Evolutionary conservation across 1,140 invertebrate genomes (phyloP), one percentile per base, ranked within the genome.

Genomic region (Rhynchophorus ferrugineus): DNA sequence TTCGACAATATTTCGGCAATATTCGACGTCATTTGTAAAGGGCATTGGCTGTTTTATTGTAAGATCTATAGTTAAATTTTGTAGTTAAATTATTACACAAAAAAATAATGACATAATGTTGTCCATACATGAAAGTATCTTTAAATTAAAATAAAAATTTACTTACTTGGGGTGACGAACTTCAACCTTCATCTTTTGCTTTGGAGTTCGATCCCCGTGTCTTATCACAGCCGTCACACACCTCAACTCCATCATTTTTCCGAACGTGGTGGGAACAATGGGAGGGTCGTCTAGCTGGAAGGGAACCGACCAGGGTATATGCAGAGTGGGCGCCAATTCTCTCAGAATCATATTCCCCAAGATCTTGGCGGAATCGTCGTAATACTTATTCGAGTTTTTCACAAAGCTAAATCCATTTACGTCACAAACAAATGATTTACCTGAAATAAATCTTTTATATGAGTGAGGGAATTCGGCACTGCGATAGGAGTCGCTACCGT

Each of bases 151-250:
- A 18, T 14, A 7, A 35, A 5, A 45, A 35, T 7, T 34, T 22
- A 48, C 78, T 77, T 73, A 96, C 87, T 95, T 95, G 20, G 86
- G 90, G 81, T 99, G 93, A 49, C 94, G 81, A n/a, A 99, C 95
- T 80, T 98, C 95, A 61, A 99, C 94, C 74, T 99, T 99, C 95
- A 99, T 99, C 74, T 99, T 99, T 73, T 99, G 97, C 72, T 99
- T 99, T 0, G 97, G 97, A 8, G 96, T 99, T 61, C 97, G 76
- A 71, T 99, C 97, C 0, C 96, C 97, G 67, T 99, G 97, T 59
- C 97, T 73, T 44, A 99, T 98, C 1, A 99, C 90, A n/a, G 89
- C 95, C 19, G 98, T 91, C 1, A 98, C 95, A 73, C 95, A 98
- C 19, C 96, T 75, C 42, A 99, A 73, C 71, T 99, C 97, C 96